These are phyloP conservation scores for Epinephelus malabaricus DNA, from an alignment of 2,797 vertebrate genomes.

Conservation along the genomic window DNA sequence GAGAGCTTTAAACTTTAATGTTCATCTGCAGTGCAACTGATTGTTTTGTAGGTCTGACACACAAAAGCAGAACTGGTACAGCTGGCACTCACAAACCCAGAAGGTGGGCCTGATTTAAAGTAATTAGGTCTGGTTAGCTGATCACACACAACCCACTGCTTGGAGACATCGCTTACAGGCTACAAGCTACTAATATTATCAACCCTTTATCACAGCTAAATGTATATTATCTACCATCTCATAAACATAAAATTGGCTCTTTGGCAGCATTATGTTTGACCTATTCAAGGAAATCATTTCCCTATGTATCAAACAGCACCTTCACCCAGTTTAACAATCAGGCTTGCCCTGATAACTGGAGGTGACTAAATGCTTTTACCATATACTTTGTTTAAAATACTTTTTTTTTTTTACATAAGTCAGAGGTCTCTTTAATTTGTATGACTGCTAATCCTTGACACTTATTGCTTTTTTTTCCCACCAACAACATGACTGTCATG, in stretches of 20 bases:
- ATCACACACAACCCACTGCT: constrained; percentile 32
- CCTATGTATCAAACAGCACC: neutral
- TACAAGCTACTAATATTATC: neutral
- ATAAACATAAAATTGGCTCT: constrained; percentile 1
- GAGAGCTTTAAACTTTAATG: constrained; percentile 41
- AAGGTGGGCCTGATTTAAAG: constrained; percentile 42
- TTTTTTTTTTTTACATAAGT: no score
- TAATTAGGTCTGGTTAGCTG: constrained; percentile 45
- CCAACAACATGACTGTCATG: neutral
- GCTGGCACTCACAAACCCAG: constrained; percentile 42
- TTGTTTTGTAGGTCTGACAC: constrained; percentile 49
- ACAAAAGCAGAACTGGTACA: constrained; percentile 38
- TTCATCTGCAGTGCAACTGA: constrained; percentile 31
- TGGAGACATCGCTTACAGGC: constrained; percentile 8
- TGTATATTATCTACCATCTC: neutral
- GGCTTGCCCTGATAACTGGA: neutral
- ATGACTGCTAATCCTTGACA: neutral
- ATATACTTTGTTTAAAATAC: neutral
- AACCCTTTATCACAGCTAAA: constrained; percentile 6
- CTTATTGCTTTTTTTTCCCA: neutral
- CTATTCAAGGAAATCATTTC: neutral
- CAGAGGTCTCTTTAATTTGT: neutral
- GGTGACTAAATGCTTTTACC: neutral
- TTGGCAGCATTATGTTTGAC: neutral
- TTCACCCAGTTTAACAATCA: neutral